These are phyloP conservation scores for Parauchenoglanis punctatus DNA, from an alignment of 2,797 vertebrate genomes.

Conservation along the genomic window DNA sequence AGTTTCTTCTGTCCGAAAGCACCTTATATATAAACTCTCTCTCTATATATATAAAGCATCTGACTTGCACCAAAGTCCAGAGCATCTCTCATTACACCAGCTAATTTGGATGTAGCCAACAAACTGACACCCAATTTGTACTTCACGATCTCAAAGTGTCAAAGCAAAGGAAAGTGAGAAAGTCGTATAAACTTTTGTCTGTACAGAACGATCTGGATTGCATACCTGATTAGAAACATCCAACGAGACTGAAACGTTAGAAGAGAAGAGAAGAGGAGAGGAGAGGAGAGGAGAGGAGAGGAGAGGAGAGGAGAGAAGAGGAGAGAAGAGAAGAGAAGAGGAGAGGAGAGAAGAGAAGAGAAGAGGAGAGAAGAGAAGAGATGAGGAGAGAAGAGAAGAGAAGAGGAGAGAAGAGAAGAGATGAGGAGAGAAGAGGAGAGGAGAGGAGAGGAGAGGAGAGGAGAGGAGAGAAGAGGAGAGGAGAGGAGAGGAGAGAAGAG, in stretches of 20 bases:
- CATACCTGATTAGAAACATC: background rate
- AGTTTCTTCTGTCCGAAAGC: no score
- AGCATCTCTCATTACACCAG: conserved; percentile 51
- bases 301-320: no score
- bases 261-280: background rate
- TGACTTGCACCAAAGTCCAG: conserved; percentile 41
- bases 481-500: background rate
- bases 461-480: background rate
- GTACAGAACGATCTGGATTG: background rate
- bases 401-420: background rate
- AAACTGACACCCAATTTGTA: conserved; percentile 33
- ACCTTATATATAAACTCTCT: background rate
- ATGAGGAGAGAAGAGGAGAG: no score
- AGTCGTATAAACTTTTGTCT: background rate
- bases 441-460: no score
- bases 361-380: no score
- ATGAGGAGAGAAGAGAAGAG: background rate
- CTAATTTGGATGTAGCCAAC: conserved; percentile 46
- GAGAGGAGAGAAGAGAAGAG: no score
- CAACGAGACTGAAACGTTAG: background rate
- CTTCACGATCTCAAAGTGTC: background rate
- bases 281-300: background rate
- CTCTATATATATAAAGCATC: conserved; percentile 49
- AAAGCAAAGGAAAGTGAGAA: background rate
- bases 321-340: no score